Percentiles rank a stretch among this genome's conserved stretches.
Conservation (phyloP, 2,113 vertebrate species). For the Pomatorhinus ruficollis region DNA sequence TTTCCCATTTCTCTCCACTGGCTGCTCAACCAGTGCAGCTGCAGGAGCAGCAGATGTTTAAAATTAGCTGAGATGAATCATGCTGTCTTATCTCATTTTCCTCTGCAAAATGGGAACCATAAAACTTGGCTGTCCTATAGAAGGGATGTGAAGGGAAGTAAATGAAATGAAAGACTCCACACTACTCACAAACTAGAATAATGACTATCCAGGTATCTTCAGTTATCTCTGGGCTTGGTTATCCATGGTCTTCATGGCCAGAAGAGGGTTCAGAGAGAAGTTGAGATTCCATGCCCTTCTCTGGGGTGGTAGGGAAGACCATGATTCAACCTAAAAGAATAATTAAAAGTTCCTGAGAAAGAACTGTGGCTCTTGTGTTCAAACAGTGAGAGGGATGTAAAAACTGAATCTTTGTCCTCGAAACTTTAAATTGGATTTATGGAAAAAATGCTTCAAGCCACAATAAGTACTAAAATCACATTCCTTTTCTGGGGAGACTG, state of each 20-base stretch:
- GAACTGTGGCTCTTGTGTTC: neutral
- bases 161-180: neutral
- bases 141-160: neutral
- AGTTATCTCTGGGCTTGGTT: neutral
- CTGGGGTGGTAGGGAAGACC: neutral
- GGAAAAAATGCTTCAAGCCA: neutral
- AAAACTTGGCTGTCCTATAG: neutral
- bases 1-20: neutral
- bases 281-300: neutral
- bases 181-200: neutral
- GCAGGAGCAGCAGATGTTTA: neutral
- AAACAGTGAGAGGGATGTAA: neutral
- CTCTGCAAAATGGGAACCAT: neutral
- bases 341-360: neutral
- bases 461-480: neutral
- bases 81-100: neutral
- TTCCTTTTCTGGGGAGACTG: neutral
- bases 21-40: neutral
- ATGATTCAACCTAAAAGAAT: neutral
- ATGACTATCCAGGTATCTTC: neutral
- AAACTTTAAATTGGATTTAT: neutral
- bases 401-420: neutral
- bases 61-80: neutral
- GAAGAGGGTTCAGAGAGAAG: neutral
- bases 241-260: neutral